These are phyloP conservation scores for Aeoliscus strigatus DNA, from an alignment of 2,797 vertebrate species.

Conservation along the genomic window DNA sequence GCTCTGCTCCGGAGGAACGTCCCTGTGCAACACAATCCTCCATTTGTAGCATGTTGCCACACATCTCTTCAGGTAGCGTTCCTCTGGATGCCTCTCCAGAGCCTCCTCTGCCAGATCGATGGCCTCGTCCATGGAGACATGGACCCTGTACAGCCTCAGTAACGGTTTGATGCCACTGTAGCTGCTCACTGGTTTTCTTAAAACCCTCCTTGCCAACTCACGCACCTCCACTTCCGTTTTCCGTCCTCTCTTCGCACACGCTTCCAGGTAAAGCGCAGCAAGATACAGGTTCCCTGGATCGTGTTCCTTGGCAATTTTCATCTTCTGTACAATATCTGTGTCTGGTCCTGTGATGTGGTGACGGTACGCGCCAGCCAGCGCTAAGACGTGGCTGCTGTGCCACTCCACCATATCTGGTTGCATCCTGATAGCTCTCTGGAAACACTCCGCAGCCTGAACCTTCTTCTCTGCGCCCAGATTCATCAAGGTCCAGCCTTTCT, in stretches of 20 bases:
- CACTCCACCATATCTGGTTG: slow-evolving; percentile 58
- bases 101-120: slow-evolving; percentile 51
- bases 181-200: slow-evolving; percentile 40
- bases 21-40: slow-evolving; percentile 18
- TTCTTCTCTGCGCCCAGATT: slow-evolving; percentile 3
- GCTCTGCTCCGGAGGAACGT: slow-evolving; percentile 12
- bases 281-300: slow-evolving; percentile 57
- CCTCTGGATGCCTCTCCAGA: slow-evolving; percentile 46
- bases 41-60: slow-evolving; percentile 52
- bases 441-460: slow-evolving; percentile 29
- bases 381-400: slow-evolving; percentile 47
- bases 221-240: slow-evolving; percentile 17
- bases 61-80: slow-evolving; percentile 48
- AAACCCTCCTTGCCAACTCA: slow-evolving; percentile 30
- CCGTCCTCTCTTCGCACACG: slow-evolving; percentile 2
- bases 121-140: slow-evolving; percentile 44
- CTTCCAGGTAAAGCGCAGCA: slow-evolving; percentile 32
- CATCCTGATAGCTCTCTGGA: slow-evolving; percentile 57
- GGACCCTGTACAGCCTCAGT: slow-evolving; percentile 30
- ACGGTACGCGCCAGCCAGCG: neutral
- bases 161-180: slow-evolving; percentile 53
- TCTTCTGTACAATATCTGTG: slow-evolving; percentile 28
- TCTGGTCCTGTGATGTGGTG: neutral
- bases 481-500: slow-evolving; percentile 68
- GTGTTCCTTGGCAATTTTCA: slow-evolving; percentile 39